phyloP scores from a whole-genome alignment of 1,140 invertebrate species.

The Drosophila tani region DNA sequence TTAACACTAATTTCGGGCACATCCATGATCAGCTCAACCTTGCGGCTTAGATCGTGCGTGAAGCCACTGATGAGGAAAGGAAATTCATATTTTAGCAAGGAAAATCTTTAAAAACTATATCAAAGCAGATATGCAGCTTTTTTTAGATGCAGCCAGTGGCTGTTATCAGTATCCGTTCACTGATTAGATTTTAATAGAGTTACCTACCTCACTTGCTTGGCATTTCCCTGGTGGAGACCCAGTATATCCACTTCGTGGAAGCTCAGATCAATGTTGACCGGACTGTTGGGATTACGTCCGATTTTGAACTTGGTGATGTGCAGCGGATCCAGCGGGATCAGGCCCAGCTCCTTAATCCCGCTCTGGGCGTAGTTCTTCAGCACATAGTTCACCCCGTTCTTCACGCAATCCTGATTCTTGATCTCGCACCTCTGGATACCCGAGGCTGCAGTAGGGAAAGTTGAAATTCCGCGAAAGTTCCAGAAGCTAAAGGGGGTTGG shows the following conservation, averaged over 20 bases:
- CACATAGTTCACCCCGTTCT: slow-evolving; percentile 52
- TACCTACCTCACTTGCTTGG: slow-evolving; percentile 56
- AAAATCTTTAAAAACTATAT: neutral
- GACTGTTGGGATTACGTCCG: slow-evolving; percentile 62
- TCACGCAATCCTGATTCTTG: slow-evolving; percentile 54
- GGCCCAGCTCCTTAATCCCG: slow-evolving; percentile 55
- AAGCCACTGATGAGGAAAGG: slow-evolving; percentile 48
- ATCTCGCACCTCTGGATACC: slow-evolving; percentile 53
- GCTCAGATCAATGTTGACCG: slow-evolving; percentile 68
- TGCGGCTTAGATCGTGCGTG: slow-evolving; percentile 32
- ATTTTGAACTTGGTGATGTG: slow-evolving; percentile 65
- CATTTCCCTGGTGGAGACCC: slow-evolving; percentile 69
- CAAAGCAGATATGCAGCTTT: too few species aligned
- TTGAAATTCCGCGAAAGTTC: neutral
- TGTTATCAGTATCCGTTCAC: neutral
- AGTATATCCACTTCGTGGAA: slow-evolving; percentile 83
- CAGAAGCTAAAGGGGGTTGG: neutral
- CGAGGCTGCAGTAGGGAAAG: slow-evolving; percentile 23
- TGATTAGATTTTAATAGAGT: neutral
- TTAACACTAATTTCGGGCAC: slow-evolving; percentile 72
- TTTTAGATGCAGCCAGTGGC: neutral
- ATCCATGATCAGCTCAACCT: slow-evolving; percentile 45
- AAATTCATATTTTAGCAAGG: neutral
- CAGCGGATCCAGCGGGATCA: slow-evolving; percentile 69
- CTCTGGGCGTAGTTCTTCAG: slow-evolving; percentile 44